phyloP scores from a whole-genome alignment of 2,888 invertebrate species.

The Rhodophaea formosa region DNA sequence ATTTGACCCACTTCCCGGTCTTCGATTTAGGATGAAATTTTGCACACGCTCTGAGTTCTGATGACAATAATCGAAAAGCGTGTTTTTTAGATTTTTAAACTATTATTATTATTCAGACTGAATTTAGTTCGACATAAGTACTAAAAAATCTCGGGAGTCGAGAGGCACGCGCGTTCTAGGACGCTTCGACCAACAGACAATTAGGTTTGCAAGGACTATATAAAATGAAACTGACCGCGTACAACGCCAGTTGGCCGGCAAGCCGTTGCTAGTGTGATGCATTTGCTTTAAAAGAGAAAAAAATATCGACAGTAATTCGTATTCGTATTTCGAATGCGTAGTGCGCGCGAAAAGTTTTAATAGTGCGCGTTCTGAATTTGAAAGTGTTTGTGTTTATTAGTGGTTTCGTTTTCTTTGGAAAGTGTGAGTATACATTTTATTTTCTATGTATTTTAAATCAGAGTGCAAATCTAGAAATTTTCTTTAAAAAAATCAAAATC shows the following conservation, averaged over 20 bases:
- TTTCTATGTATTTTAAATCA: slow-evolving; percentile 3
- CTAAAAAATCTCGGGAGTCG: slow-evolving; percentile 18
- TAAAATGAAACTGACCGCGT: slow-evolving; percentile 26
- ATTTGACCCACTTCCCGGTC: too few relatives aligned
- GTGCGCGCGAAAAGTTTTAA: slow-evolving; percentile 34
- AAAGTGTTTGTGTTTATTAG: slow-evolving; percentile 27
- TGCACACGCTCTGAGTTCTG: too few relatives aligned
- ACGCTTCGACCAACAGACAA: slow-evolving; percentile 24
- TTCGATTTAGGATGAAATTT: too few relatives aligned
- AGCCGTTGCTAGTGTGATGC: slow-evolving; percentile 26
- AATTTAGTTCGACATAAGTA: too few relatives aligned
- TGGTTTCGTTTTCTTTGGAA: slow-evolving; percentile 18
- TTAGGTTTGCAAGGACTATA: slow-evolving; percentile 30
- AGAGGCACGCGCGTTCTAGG: slow-evolving; percentile 26
- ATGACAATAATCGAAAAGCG: too few relatives aligned
- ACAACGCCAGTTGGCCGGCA: slow-evolving; percentile 23
- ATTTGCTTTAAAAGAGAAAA: slow-evolving; percentile 33
- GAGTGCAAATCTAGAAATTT: too few relatives aligned
- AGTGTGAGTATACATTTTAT: slow-evolving; percentile 19
- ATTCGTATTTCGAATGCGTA: slow-evolving; percentile 21
- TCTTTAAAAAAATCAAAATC: too few relatives aligned
- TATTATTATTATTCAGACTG: too few relatives aligned
- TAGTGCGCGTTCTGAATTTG: slow-evolving; percentile 26
- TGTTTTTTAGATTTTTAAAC: too few relatives aligned
- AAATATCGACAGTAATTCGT: slow-evolving; percentile 28